These are phyloP conservation scores for Struthidea cinerea DNA, from an alignment of 2,113 vertebrate genomes.

Conservation along the genomic window DNA sequence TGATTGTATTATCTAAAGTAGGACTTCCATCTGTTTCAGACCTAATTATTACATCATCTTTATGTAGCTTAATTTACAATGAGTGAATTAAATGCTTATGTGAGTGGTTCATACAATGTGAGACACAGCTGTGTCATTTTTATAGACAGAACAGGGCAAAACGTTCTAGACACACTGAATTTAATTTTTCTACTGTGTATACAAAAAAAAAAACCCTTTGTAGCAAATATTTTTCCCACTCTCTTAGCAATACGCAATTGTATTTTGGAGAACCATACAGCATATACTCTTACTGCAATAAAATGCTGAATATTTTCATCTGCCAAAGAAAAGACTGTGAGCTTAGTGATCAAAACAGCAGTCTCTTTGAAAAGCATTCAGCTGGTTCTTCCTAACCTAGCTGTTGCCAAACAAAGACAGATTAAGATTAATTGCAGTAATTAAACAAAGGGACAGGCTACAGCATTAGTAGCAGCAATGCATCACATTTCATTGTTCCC, in stretches of 20 bases:
- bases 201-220: not conserved
- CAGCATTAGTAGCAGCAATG: constrained; percentile 3
- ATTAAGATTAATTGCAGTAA: constrained; percentile 64
- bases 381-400: constrained; percentile 20
- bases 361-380: constrained; percentile 19
- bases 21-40: constrained; percentile 45
- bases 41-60: constrained; percentile 55
- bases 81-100: constrained; percentile 42
- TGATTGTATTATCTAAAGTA: constrained; percentile 24
- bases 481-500: not conserved
- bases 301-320: constrained; percentile 7
- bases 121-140: constrained; percentile 41
- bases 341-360: constrained; percentile 10
- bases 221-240: constrained; percentile 46
- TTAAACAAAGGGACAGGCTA: constrained; percentile 49
- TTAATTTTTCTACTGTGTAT: constrained; percentile 22
- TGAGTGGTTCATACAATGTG: constrained; percentile 23
- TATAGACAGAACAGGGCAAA: constrained; percentile 2
- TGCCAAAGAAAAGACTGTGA: not conserved
- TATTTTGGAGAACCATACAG: not conserved
- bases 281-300: not conserved
- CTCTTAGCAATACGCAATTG: not conserved
- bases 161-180: constrained; percentile 11
- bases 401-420: constrained; percentile 53
- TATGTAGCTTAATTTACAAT: constrained; percentile 39